Conservation (phyloP, 1,140 invertebrate species). For the Trichonephila inaurata region DNA sequence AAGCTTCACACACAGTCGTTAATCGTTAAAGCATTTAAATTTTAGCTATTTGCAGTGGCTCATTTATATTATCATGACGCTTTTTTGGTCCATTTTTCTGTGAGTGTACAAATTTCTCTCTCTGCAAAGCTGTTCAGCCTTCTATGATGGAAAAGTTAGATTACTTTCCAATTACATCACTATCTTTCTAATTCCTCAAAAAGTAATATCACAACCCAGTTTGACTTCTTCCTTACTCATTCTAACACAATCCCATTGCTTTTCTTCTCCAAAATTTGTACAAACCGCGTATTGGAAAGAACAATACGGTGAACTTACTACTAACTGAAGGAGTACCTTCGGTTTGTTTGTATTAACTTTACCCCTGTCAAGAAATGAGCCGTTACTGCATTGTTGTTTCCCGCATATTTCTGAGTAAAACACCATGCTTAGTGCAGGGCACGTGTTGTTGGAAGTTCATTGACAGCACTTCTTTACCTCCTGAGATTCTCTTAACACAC, state of each 20-base stretch:
- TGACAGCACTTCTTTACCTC: background rate
- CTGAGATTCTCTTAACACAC: background rate
- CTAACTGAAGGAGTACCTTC: background rate
- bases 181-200: too few species aligned
- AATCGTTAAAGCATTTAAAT: too few species aligned
- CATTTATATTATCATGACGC: too few species aligned
- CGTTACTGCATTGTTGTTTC: background rate
- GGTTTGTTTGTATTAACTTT: background rate
- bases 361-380: constrained; percentile 27
- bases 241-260: background rate
- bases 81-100: too few species aligned
- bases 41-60: too few species aligned
- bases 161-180: too few species aligned
- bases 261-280: background rate
- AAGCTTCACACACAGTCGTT: too few species aligned
- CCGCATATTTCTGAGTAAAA: background rate
- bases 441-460: constrained; percentile 2
- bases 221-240: background rate
- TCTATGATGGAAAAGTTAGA: too few species aligned
- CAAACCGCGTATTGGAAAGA: background rate
- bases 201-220: background rate
- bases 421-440: background rate
- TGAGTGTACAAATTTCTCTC: too few species aligned
- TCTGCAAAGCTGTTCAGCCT: too few species aligned
- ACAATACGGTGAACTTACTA: background rate